Percentiles rank a stretch among this genome's conserved stretches.
These are phyloP conservation scores for Dromaius novaehollandiae DNA, from an alignment of 2,113 vertebrate genomes.

Conservation along the genomic window DNA sequence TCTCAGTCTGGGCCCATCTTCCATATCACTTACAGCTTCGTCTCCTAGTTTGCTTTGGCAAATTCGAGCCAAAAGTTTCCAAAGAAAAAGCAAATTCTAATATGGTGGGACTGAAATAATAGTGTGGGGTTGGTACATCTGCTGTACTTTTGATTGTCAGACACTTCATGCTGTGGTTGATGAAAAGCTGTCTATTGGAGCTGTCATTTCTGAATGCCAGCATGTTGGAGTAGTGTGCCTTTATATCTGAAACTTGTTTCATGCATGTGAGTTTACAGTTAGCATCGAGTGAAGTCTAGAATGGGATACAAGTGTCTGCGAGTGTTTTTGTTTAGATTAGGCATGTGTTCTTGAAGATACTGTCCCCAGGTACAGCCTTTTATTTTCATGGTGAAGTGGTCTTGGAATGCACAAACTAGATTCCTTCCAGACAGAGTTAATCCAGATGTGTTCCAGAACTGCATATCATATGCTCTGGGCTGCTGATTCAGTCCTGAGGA, in stretches of 20 bases:
- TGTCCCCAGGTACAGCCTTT: background rate
- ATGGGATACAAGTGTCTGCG: background rate
- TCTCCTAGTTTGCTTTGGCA: background rate
- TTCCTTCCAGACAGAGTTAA: background rate
- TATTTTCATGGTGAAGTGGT: background rate
- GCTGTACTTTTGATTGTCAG: background rate
- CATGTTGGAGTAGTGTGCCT: background rate
- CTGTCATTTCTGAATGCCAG: background rate
- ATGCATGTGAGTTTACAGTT: background rate
- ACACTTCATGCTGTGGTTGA: fast-evolving
- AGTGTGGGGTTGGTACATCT: background rate
- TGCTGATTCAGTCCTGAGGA: background rate
- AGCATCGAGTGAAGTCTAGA: background rate
- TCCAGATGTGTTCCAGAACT: background rate
- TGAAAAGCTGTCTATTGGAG: background rate
- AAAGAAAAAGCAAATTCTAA: background rate
- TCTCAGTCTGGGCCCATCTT: background rate
- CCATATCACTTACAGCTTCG: background rate
- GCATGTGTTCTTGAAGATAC: background rate
- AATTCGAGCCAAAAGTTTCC: background rate
- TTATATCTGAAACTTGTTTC: background rate
- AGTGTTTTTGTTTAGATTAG: background rate
- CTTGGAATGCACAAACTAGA: background rate
- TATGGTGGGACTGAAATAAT: background rate
- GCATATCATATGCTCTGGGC: background rate